Evolutionary conservation across 2,888 invertebrate species (phyloP).

Genomic region (Stegophylla sp.): DNA sequence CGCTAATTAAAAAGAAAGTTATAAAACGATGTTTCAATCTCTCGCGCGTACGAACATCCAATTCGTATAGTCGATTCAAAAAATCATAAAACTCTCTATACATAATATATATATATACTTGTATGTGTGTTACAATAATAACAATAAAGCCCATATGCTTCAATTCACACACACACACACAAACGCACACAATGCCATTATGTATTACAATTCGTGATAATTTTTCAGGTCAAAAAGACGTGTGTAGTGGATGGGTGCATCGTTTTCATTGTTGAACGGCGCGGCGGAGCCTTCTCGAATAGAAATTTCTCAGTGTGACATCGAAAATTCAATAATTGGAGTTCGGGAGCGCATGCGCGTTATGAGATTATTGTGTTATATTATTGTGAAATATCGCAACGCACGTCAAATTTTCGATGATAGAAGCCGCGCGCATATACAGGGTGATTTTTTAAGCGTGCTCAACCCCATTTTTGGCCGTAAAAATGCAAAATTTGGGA

Average conservation of each 20-base stretch:
- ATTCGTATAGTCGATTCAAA: slow-evolving; percentile 18
- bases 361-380: neutral
- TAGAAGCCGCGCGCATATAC: neutral
- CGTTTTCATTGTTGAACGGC: slow-evolving; percentile 40
- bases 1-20: slow-evolving; percentile 47
- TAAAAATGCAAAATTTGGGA: too few relatives aligned
- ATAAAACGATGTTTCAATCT: slow-evolving; percentile 32
- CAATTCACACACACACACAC: slow-evolving; percentile 16
- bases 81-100: slow-evolving; percentile 10
- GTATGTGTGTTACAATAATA: slow-evolving; percentile 35
- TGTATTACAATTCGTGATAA: slow-evolving; percentile 56
- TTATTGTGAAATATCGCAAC: slow-evolving; percentile 33
- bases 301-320: slow-evolving; percentile 52
- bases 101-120: neutral
- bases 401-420: slow-evolving; percentile 35
- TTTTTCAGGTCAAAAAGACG: slow-evolving; percentile 58
- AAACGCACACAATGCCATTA: slow-evolving; percentile 19
- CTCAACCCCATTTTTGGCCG: too few relatives aligned
- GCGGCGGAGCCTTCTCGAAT: slow-evolving; percentile 26
- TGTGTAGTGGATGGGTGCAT: slow-evolving; percentile 33
- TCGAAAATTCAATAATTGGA: slow-evolving; percentile 45
- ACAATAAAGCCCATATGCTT: slow-evolving; percentile 42
- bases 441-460: too few relatives aligned
- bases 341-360: slow-evolving; percentile 3
- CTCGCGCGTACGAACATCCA: neutral